Evolutionary conservation across 2,888 invertebrate species (phyloP), one percentile per base, ranked within the genome.

Genomic region (Gastracanthus pulcherrimus): DNA sequence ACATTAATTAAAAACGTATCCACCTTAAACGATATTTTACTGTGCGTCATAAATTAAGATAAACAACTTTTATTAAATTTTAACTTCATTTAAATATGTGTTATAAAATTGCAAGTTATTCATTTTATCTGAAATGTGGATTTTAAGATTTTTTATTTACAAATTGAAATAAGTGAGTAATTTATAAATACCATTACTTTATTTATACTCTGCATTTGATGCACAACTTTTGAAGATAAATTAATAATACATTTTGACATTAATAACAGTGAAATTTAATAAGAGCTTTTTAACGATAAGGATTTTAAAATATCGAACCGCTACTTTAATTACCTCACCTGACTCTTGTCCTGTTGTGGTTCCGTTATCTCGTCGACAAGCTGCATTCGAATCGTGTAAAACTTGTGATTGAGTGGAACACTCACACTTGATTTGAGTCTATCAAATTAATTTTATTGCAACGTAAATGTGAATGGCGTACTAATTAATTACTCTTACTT

Each of bases 271-370:
- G 78, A 71, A 66, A 71, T 66, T 71, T 78, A 78, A 66, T 78
- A 72, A 72, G 71, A 78, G 55, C 66, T 66, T 70, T 72, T 66
- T 71, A 31, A 34, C 13, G 72, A 66, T 78, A 78, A 72, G 64
- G 55, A 41, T 78, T 76, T 78, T 71, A 70, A 78, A 78, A 78
- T 71, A 78, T 74, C 48, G 67, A 74, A 69, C 74, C 74, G 80
- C 80, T 80, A 80, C 74, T 80, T 80, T 74, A 74, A 80, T 80
- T 75, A 69, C 69, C 74, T 67, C 36, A 67, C 45, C 72, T 78
- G 78, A 72, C 41, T 78, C 71, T 71, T 66, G 78, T 67, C 79
- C 48, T 58, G 34, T 11, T 60, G 45, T 36, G 48, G 79, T 79
- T 74, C 74, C 79, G 80, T 80, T 74, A 80, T 48, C 69, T 74